Conservation (phyloP, 2,888 invertebrate genomes). For the Cataglyphis cursor region DNA sequence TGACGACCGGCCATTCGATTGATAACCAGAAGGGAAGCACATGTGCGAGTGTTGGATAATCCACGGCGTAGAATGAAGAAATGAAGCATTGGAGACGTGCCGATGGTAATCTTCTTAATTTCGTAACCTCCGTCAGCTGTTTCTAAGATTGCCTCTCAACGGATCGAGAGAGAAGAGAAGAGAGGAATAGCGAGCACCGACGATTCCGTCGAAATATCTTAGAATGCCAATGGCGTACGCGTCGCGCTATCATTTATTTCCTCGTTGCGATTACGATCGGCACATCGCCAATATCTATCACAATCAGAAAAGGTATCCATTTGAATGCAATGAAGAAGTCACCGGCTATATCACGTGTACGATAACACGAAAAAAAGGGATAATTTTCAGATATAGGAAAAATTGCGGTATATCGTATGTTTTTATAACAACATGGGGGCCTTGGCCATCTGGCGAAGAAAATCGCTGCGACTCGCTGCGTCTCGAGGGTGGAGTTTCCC, state of each 20-base stretch:
- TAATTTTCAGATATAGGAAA: not conserved
- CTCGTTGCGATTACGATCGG: not conserved
- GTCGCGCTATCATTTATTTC: constrained; percentile 7
- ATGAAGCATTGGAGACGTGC: constrained; percentile 25
- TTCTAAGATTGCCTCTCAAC: constrained; percentile 44
- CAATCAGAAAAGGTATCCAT: not conserved
- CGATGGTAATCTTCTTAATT: constrained; percentile 52
- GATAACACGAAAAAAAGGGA: not conserved
- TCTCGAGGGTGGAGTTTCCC: constrained; percentile 38
- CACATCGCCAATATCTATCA: not conserved
- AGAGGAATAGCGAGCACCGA: constrained; percentile 9
- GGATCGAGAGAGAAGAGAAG: not conserved
- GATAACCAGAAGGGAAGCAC: not conserved
- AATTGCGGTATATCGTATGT: not conserved
- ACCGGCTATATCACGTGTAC: not conserved
- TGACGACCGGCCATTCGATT: constrained; percentile 21
- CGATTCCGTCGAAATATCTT: constrained; percentile 35
- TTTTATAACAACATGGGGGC: not conserved
- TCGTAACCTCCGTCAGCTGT: constrained; percentile 54
- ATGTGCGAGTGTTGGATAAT: constrained; percentile 1
- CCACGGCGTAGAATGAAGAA: constrained; percentile 16
- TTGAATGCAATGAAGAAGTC: not conserved
- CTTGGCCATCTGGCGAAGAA: constrained; percentile 22
- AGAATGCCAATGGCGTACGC: constrained; percentile 34
- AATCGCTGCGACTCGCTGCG: constrained; percentile 29